Evolutionary conservation across 2,797 vertebrate species (phyloP).

Genomic region (Enteromius unitaeniatus): DNA sequence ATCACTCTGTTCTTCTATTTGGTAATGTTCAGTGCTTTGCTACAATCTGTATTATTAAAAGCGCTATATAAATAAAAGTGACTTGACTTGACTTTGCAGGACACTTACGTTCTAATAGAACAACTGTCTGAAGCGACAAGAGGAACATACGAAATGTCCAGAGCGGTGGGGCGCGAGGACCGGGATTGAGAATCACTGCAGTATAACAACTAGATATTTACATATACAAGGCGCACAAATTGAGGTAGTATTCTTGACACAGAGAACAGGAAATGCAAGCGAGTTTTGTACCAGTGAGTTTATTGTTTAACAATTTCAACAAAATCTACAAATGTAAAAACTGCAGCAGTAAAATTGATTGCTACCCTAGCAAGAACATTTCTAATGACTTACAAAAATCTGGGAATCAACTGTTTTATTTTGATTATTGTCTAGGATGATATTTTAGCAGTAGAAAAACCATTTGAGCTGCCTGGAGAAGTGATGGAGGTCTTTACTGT

Average conservation of each 20-base stretch:
- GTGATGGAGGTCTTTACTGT: slow-evolving; percentile 51
- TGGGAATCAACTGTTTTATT: background rate
- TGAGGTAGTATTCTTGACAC: background rate
- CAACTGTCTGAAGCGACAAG: too few species aligned
- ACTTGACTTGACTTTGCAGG: too few species aligned
- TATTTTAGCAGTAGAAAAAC: slow-evolving; percentile 73
- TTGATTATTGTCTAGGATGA: slow-evolving; percentile 76
- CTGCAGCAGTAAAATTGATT: background rate
- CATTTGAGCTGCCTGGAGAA: slow-evolving; percentile 64
- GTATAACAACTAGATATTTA: background rate
- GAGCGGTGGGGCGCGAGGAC: too few species aligned
- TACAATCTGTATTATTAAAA: too few species aligned
- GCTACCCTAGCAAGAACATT: background rate
- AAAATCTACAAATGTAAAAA: background rate
- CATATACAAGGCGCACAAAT: background rate
- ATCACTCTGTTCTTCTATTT: too few species aligned
- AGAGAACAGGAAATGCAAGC: background rate
- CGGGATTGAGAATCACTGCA: too few species aligned
- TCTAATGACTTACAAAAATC: background rate
- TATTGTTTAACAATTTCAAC: background rate
- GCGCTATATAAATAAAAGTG: too few species aligned
- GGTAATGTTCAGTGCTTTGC: too few species aligned
- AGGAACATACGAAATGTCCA: too few species aligned
- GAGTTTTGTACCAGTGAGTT: background rate
- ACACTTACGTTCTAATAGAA: too few species aligned